Conservation (phyloP, 2,888 invertebrate species). For the Dryobota labecula region DNA sequence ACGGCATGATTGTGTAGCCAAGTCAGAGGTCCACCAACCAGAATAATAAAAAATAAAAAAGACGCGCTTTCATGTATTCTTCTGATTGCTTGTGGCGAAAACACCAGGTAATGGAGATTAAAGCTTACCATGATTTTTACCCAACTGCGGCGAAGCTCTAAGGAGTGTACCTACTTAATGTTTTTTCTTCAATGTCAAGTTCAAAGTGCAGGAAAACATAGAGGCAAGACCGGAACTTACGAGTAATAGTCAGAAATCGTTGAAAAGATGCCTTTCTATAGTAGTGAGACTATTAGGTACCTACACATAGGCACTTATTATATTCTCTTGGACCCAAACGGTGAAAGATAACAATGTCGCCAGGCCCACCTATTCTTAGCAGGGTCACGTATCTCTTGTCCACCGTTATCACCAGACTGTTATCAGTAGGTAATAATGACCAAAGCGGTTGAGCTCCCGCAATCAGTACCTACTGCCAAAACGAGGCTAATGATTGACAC, state of each 20-base stretch:
- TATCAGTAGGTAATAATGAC: slow-evolving; percentile 49
- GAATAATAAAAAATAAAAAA: no score
- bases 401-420: slow-evolving; percentile 13
- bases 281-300: not conserved
- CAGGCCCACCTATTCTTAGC: not conserved
- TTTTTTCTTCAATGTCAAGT: not conserved
- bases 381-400: slow-evolving; percentile 19
- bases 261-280: not conserved
- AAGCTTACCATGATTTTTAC: no score
- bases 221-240: not conserved
- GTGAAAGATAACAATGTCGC: not conserved
- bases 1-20: no score
- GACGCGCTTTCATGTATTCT: not conserved
- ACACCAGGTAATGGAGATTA: not conserved
- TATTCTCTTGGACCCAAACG: not conserved
- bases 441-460: slow-evolving; percentile 7
- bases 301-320: no score
- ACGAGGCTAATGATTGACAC: slow-evolving; percentile 50
- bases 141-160: not conserved
- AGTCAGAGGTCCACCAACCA: no score
- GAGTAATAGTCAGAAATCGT: not conserved
- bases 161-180: not conserved
- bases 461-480: slow-evolving; percentile 34
- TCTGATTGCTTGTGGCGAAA: not conserved
- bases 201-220: no score